Evolutionary conservation across 2,113 vertebrate genomes (phyloP).

Genomic region (Nycticorax nycticorax): DNA sequence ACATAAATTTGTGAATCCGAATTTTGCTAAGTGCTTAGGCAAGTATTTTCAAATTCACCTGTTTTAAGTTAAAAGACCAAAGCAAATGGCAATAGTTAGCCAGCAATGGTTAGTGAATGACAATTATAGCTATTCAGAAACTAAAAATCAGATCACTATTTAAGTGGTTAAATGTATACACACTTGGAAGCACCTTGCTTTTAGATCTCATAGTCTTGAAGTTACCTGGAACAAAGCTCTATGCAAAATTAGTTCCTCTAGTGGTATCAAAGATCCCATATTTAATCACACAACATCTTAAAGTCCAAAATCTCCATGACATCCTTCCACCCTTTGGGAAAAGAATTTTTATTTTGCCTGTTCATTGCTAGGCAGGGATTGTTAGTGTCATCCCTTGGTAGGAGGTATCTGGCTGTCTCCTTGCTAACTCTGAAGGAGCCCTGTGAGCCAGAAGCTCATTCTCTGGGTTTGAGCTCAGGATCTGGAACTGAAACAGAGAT

Average conservation of each 20-base stretch:
- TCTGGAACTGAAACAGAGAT: background rate
- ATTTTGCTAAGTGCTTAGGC: background rate
- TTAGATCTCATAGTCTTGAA: background rate
- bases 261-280: background rate
- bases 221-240: background rate
- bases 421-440: background rate
- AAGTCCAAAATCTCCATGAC: background rate
- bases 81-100: background rate
- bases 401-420: background rate
- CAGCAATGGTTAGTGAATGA: background rate
- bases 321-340: background rate
- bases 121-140: background rate
- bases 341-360: background rate
- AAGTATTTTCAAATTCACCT: background rate
- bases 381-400: background rate
- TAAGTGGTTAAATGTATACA: background rate
- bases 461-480: background rate
- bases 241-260: background rate
- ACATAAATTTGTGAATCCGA: background rate
- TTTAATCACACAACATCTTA: background rate
- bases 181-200: background rate
- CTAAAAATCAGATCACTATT: background rate
- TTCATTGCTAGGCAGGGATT: background rate
- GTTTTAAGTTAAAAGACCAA: background rate
- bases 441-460: background rate